Base-by-base conservation (phyloP, 2,797 vertebrate genomes). In the Melanotaenia pygmaea region DNA sequence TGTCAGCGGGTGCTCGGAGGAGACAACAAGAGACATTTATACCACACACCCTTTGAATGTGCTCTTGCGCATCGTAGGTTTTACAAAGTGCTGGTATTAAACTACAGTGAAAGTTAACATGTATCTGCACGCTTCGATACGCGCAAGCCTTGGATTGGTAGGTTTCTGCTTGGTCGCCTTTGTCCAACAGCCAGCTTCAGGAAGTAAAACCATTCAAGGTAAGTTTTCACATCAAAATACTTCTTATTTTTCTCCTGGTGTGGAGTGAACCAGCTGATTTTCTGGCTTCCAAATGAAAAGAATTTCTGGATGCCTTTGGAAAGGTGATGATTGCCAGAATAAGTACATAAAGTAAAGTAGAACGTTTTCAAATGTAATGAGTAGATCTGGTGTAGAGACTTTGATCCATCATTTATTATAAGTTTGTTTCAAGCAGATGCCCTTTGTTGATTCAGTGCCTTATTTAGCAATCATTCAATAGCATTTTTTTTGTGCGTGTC, bases 131-230 rank as follows among this genome's bases (percentile, higher is more conserved):
- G 94, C 92, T 88, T 88, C 93, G 85, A 95, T 96, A 93, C 96
- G 96, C 94, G 93, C 94, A 58, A 89, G 90, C 69, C 82, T 96
- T 85, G 95, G 96, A 95, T 94, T 95, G 94, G 94, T 95, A 76
- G 95, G 93, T 92, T 92, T 96, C 88, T 96, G 95, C 91, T 85
- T 97, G 93, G 90, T 98, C 82, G 93, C 92, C 93, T 94, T 97
- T 94, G 95, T 98, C 93, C 95, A 95, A 84, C 94, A 94, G 91
- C 91, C 95, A 83, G 95, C 95, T 74, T 94, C 95, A 92, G 95
- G 95, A 90, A 95, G 94, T 95, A 97, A 94, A 95, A 90, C 91
- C 82, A 87, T 91, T 86, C 98, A 96, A 96, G 98, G 98, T 99
- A 97, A 97, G 96, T 91, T 91, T 87, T 77, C 71, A 64, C 72